These are phyloP conservation scores for Dryomyza anilis DNA, from an alignment of 2,888 invertebrate species.

Conservation along the genomic window DNA sequence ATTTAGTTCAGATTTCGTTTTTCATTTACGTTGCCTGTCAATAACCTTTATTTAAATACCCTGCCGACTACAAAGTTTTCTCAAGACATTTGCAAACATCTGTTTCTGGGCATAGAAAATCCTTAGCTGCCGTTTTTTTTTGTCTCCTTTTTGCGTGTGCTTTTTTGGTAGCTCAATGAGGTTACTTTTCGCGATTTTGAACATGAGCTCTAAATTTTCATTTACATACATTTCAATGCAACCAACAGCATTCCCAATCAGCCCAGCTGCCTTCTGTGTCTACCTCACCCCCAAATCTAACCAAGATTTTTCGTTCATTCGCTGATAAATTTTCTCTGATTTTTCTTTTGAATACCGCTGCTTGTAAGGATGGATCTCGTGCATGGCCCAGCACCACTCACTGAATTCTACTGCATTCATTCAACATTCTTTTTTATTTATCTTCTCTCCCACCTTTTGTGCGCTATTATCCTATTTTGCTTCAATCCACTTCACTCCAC, in stretches of 20 bases:
- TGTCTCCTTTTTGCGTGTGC: neutral
- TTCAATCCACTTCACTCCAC: too few relatives aligned
- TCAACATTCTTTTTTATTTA: constrained; percentile 17
- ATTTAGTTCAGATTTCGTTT: too few relatives aligned
- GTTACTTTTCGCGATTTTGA: neutral
- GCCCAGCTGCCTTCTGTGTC: neutral
- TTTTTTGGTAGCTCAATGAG: neutral
- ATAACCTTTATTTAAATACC: constrained; percentile 23
- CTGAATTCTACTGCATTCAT: constrained; percentile 18
- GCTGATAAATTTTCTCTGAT: constrained; percentile 15
- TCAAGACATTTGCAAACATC: constrained; percentile 22
- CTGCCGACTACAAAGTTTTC: constrained; percentile 4
- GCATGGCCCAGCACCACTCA: constrained; percentile 13
- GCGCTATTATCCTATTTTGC: constrained; percentile 15
- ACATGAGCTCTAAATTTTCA: constrained; percentile 17
- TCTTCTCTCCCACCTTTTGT: neutral
- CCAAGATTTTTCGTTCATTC: constrained; percentile 6
- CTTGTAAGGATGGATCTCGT: constrained; percentile 23
- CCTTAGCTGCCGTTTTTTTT: neutral
- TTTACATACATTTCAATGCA: constrained; percentile 6
- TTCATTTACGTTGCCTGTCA: constrained; percentile 12
- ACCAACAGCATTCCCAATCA: neutral
- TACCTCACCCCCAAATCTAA: neutral
- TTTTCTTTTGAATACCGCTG: constrained; percentile 9
- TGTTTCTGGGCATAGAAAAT: neutral